A percentile compares a stretch with the other conserved stretches of the same genome.
These are phyloP conservation scores for Drosophila teissieri DNA, from an alignment of 1,140 invertebrate genomes.

Conservation along the genomic window DNA sequence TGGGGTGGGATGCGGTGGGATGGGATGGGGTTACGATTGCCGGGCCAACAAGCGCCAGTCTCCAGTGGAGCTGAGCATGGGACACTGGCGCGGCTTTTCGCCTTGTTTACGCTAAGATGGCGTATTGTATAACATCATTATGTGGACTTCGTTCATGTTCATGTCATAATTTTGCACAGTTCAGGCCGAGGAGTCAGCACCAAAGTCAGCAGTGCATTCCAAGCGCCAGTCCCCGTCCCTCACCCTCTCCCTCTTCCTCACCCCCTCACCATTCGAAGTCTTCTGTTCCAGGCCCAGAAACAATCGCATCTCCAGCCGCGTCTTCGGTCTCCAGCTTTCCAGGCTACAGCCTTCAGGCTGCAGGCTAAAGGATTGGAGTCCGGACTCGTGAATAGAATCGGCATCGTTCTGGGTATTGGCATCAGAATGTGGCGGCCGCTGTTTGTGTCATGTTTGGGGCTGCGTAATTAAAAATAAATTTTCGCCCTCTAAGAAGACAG, in stretches of 20 bases:
- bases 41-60: slow-evolving; percentile 45
- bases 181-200: slow-evolving; percentile 41
- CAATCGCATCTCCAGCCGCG: slow-evolving; percentile 66
- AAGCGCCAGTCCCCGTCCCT: slow-evolving; percentile 50
- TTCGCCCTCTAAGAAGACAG: slow-evolving; percentile 60
- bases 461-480: slow-evolving; percentile 83
- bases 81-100: slow-evolving; percentile 65
- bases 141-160: slow-evolving; percentile 83
- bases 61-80: slow-evolving; percentile 9
- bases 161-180: slow-evolving; percentile 82
- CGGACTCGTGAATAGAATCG: slow-evolving; percentile 29
- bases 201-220: slow-evolving; percentile 61
- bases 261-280: neutral
- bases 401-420: slow-evolving; percentile 38
- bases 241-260: too few species aligned
- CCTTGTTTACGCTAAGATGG: slow-evolving; percentile 80
- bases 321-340: slow-evolving; percentile 3
- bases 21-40: slow-evolving; percentile 8
- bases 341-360: slow-evolving; percentile 28
- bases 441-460: slow-evolving; percentile 80
- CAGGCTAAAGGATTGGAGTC: slow-evolving; percentile 15
- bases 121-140: slow-evolving; percentile 84
- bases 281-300: neutral
- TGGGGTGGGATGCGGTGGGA: neutral
- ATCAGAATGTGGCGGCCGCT: slow-evolving; percentile 75